Percentiles rank a stretch among this genome's conserved stretches.
phyloP scores from a whole-genome alignment of 2,113 vertebrate genomes.

The sheep (Ovis aries) region DNA sequence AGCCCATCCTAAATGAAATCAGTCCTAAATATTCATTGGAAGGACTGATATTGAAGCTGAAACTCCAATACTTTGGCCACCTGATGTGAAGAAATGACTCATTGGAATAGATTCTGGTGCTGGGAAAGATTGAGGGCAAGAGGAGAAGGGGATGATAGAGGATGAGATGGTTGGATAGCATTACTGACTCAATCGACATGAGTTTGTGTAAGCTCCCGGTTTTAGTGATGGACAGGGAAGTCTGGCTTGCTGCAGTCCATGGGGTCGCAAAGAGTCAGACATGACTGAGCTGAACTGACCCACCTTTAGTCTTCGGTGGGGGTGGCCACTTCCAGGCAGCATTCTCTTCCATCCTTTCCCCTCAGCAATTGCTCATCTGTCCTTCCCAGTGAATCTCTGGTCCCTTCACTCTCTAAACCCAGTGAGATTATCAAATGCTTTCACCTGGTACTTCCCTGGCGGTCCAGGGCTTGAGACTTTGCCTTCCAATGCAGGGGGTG shows the following conservation, averaged over 20 bases:
- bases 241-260: neutral
- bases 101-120: neutral
- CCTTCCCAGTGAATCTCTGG: neutral
- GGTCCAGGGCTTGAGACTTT: neutral
- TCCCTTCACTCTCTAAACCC: neutral
- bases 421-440: neutral
- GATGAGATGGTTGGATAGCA: neutral
- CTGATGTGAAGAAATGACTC: neutral
- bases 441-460: neutral
- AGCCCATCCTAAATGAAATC: neutral
- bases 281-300: neutral
- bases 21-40: neutral
- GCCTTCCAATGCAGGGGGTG: neutral
- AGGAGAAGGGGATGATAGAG: neutral
- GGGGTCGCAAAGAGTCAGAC: neutral
- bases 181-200: neutral
- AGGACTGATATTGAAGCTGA: neutral
- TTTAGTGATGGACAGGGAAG: neutral
- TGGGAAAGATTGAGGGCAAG: neutral
- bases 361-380: neutral
- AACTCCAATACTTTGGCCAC: neutral
- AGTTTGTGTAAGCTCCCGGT: fast-evolving
- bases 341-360: neutral
- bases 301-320: neutral
- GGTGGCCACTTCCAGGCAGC: neutral